These are phyloP conservation scores for Pharmacophagus antenor DNA, from an alignment of 2,888 invertebrate species.

Conservation along the genomic window DNA sequence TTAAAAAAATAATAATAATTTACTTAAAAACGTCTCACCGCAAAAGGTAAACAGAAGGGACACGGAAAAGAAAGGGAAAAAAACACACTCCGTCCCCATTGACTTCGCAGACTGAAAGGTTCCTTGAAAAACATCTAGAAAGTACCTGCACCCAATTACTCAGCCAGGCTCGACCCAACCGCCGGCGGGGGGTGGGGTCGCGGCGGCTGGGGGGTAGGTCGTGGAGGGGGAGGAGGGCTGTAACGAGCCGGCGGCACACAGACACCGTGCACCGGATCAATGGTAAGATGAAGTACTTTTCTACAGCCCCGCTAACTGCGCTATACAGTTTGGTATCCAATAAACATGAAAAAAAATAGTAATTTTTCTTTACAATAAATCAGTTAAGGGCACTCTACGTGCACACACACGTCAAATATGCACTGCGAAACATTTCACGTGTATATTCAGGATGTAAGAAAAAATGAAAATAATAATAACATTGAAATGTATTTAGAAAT, in stretches of 20 bases:
- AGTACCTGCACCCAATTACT: constrained; percentile 66
- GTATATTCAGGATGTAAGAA: too few species aligned
- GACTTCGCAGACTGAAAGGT: constrained; percentile 25
- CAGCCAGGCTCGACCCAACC: constrained; percentile 44
- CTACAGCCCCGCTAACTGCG: background rate
- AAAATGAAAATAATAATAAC: too few species aligned
- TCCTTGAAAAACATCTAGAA: constrained; percentile 26
- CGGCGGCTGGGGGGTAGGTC: constrained; percentile 1
- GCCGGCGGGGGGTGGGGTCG: constrained; percentile 39
- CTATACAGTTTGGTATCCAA: too few species aligned
- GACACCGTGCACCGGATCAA: constrained; percentile 63
- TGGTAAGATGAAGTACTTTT: constrained; percentile 39
- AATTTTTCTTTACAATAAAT: too few species aligned
- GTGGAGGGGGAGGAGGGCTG: constrained; percentile 37
- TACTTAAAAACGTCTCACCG: background rate
- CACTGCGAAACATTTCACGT: too few species aligned
- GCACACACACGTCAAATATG: too few species aligned
- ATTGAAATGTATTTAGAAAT: too few species aligned
- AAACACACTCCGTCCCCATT: constrained; percentile 10
- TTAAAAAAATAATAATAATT: too few species aligned
- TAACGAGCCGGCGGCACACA: constrained; percentile 45
- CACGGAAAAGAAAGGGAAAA: background rate
- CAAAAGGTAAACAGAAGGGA: background rate
- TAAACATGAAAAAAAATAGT: too few species aligned
- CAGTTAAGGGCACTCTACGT: too few species aligned